A percentile compares a stretch with the other conserved stretches of the same genome.
phyloP scores from a whole-genome alignment of 2,888 invertebrate species.

The Macropis europaea region DNA sequence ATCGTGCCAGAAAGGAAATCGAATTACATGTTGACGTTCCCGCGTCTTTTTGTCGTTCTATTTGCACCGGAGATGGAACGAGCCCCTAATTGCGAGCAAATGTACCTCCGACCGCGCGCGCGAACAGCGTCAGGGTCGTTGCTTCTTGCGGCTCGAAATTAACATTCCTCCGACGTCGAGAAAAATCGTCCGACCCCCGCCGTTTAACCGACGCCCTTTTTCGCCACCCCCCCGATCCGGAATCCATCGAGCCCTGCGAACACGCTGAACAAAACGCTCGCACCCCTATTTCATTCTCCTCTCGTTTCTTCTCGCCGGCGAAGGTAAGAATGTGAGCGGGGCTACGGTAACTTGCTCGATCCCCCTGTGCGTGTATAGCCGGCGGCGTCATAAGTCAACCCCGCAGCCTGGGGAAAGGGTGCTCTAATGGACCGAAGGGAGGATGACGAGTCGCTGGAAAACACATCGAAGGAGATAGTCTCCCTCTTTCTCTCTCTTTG shows the following conservation, averaged over 20 bases:
- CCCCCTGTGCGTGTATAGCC: conserved; percentile 51
- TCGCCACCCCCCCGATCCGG: neutral
- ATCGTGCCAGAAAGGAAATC: conserved; percentile 30
- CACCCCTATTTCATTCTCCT: neutral
- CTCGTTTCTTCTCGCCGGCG: neutral
- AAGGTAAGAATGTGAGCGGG: conserved; percentile 25
- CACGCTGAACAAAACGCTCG: neutral
- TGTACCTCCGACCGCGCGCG: neutral
- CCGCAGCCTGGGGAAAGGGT: conserved; percentile 63
- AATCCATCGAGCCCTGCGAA: neutral
- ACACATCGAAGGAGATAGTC: conserved; percentile 18
- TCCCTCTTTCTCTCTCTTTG: no score
- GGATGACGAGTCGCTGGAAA: conserved; percentile 12
- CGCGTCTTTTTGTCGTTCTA: neutral
- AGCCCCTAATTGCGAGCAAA: conserved; percentile 20
- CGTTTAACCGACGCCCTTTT: neutral
- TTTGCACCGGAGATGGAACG: neutral
- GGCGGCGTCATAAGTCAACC: conserved; percentile 73
- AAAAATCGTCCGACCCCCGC: conserved; percentile 10
- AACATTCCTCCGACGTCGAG: conserved; percentile 8
- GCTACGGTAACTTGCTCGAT: conserved; percentile 66
- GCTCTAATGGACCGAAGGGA: conserved; percentile 68
- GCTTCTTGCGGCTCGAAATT: conserved; percentile 3
- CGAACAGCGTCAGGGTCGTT: neutral
- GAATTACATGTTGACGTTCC: conserved; percentile 50